Evolutionary conservation across 2,888 invertebrate genomes (phyloP), one percentile per base, ranked within the genome.

Genomic region (Tenthredo mesomela): DNA sequence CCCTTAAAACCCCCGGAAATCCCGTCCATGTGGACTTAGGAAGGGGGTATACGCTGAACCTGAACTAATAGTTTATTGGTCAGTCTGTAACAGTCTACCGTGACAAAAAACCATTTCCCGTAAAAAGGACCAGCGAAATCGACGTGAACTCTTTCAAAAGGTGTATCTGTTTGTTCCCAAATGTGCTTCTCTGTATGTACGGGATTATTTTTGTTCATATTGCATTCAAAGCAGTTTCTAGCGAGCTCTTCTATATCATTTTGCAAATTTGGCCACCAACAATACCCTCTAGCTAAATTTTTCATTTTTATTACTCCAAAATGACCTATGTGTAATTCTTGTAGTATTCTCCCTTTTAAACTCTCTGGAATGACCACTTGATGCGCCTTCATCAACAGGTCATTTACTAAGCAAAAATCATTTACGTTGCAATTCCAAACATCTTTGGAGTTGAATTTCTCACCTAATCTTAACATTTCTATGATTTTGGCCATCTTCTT

Each of bases 41-140:
- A n/a, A n/a, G n/a, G n/a, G n/a, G n/a, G n/a, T n/a, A n/a, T n/a
- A n/a, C n/a, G n/a, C n/a, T n/a, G n/a, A n/a, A n/a, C n/a, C n/a
- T n/a, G n/a, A n/a, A n/a, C n/a, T n/a, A n/a, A n/a, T n/a, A n/a
- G n/a, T n/a, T n/a, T n/a, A n/a, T n/a, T n/a, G n/a, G n/a, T n/a
- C n/a, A n/a, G n/a, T n/a, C n/a, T n/a, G n/a, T n/a, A n/a, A n/a
- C n/a, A n/a, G n/a, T 83, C 83, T 6, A 82, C 40, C 65, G 65
- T 12, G 15, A 82, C 29, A 21, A 82, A 61, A 33, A 65, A 82
- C 21, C 37, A 61, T 37, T 40, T 61, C 0, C 21, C 40, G 15
- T 37, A 40, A 40, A 73, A 50, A 1, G 84, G 84, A 5, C 84
- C 84, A 21, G 84, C 84, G 18, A 47, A 84, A 50, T 71, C 84